These are phyloP conservation scores for Cynoglossus semilaevis DNA, from an alignment of 2,113 vertebrate species.

Conservation along the genomic window DNA sequence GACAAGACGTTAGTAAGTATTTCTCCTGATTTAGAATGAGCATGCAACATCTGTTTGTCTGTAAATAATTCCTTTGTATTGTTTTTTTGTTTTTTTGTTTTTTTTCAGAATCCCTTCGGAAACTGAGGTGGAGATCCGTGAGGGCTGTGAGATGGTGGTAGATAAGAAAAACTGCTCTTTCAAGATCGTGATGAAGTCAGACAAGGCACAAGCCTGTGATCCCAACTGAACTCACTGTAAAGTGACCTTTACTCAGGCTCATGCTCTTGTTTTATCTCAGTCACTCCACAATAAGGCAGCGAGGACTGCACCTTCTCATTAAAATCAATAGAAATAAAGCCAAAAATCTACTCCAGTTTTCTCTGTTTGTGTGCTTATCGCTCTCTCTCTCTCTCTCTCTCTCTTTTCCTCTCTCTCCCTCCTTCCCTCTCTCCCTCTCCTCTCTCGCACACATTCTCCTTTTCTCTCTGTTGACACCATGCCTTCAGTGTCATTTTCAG, in stretches of 20 bases:
- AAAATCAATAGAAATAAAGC: constrained; percentile 21
- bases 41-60: no score
- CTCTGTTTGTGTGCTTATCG: not conserved
- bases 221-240: not conserved
- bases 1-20: no score
- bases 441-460: no score
- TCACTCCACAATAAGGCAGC: not conserved
- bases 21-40: no score
- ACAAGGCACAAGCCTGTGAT: constrained; percentile 39
- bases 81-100: not conserved
- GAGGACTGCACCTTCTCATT: not conserved
- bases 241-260: not conserved
- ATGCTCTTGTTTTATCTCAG: not conserved
- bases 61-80: no score
- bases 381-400: no score
- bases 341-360: not conserved
- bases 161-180: constrained; percentile 25
- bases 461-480: constrained; percentile 4
- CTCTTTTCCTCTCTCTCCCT: no score
- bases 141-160: constrained; percentile 42
- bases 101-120: constrained; percentile 17
- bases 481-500: constrained; percentile 16
- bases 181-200: constrained; percentile 39
- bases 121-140: not conserved
- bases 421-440: no score